phyloP scores from a whole-genome alignment of 2,113 vertebrate genomes.

The Podarcis cretensis region DNA sequence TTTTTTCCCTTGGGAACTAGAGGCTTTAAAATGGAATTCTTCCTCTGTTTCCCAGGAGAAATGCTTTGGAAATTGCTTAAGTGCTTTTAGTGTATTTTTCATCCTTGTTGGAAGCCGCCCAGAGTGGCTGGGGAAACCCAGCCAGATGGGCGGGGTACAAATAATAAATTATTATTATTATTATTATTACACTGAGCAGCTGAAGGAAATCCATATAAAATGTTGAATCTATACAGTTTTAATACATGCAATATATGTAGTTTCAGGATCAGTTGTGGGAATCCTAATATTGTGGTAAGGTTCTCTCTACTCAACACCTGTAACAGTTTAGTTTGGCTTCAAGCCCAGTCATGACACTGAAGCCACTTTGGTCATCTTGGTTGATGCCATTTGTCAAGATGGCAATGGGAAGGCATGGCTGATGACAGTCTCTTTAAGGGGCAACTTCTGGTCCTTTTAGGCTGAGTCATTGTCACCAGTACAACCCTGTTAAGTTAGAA shows the following conservation, averaged over 20 bases:
- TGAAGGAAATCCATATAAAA: conserved; percentile 46
- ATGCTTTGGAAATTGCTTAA: conserved; percentile 54
- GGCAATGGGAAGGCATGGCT: not conserved
- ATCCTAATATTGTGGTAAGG: not conserved
- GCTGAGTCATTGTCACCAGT: not conserved
- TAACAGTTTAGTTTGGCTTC: not conserved
- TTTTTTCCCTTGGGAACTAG: conserved; percentile 67
- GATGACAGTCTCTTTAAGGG: not conserved
- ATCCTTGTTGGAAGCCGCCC: no score
- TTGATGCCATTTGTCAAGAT: not conserved
- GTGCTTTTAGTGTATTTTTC: no score
- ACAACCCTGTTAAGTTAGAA: not conserved
- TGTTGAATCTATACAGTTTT: conserved; percentile 41
- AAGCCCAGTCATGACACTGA: no score
- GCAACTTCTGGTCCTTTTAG: not conserved
- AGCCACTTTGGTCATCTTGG: no score
- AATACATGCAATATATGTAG: conserved; percentile 27
- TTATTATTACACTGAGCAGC: conserved; percentile 44
- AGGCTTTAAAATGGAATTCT: conserved; percentile 69
- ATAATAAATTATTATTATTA: no score
- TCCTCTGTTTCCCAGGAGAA: conserved; percentile 64
- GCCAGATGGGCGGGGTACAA: no score
- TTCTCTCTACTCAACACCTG: not conserved
- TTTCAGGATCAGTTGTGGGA: not conserved
- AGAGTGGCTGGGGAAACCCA: no score